Evolutionary conservation across 2,797 vertebrate genomes (phyloP), one percentile per base, ranked within the genome.

Genomic region (Clarias pachynema): DNA sequence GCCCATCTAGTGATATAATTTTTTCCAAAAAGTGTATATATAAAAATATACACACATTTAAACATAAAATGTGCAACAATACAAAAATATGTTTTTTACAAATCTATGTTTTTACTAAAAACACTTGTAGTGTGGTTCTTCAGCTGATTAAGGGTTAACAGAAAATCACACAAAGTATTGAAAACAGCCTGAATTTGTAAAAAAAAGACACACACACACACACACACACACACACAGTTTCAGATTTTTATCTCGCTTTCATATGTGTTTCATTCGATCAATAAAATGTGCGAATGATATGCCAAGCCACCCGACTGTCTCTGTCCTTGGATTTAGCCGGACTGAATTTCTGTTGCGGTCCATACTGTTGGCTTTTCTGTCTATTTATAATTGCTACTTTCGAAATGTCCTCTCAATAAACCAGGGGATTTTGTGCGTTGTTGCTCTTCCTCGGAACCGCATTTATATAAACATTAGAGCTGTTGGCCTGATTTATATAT

Each of bases 401-500:
- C 18, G 20, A 59, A 86, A 86, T 65, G 77, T 81, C 81, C 81
- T 84, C 77, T 44, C 26, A 78, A 40, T 84, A 72, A 86, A 85
- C 75, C 77, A 82, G 84, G 84, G 66, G 84, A 84, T 66, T 89
- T 60, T 84, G 56, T 26, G 20, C 69, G 34, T 31, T 63, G 81
- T 81, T 75, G 57, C 69, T 84, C 81, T n/a, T 81, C 40, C n/a
- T 73, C 22, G 24, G 73, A 81, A 87, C 68, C 57, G 59, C 66
- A 57, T 83, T 82, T 80, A 59, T 82, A 86, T 84, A 84, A 83
- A 77, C 81, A 65, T 83, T 81, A 53, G 29, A 26, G 70, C 70
- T 44, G 20, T 40, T 77, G 84, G 84, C 75, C 69, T 84, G 84
- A 81, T 86, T 84, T 83, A 84, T 81, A 77, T 84, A 66, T 62